Conservation (phyloP, 2,888 invertebrate species). For the Acronicta alni region DNA sequence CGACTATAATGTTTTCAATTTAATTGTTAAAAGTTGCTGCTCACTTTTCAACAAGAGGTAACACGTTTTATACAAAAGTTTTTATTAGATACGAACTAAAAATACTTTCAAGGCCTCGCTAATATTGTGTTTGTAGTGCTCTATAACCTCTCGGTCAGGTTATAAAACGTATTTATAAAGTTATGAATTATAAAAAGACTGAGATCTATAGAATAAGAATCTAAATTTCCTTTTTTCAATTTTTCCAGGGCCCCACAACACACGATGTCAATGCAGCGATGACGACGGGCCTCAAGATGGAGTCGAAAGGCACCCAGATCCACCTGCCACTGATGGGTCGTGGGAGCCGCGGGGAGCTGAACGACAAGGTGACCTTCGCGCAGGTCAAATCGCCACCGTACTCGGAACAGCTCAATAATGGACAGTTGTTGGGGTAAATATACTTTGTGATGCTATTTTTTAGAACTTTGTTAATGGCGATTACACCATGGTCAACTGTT, state of each 20-base stretch:
- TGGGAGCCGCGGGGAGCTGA: slow-evolving; percentile 82
- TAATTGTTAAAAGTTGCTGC: slow-evolving; percentile 4
- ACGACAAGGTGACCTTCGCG: slow-evolving; percentile 83
- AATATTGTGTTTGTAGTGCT: no score
- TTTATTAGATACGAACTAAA: no score
- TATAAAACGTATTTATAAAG: no score
- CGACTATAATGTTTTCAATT: background rate
- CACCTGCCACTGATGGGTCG: slow-evolving; percentile 85
- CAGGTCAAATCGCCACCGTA: slow-evolving; percentile 78
- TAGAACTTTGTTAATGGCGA: background rate
- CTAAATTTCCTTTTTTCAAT: slow-evolving; percentile 1
- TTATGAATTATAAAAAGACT: no score
- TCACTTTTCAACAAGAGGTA: background rate
- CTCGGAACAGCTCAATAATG: slow-evolving; percentile 91
- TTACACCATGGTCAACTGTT: no score
- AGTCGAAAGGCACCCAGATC: slow-evolving; percentile 88
- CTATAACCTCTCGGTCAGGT: no score
- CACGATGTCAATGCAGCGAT: slow-evolving; percentile 82
- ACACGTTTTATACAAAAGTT: no score
- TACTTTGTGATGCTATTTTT: background rate
- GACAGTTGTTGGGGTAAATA: slow-evolving; percentile 89
- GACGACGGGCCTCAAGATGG: slow-evolving; percentile 84
- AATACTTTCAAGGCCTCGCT: no score
- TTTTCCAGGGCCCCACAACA: slow-evolving; percentile 72
- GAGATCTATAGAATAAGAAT: no score